Base-by-base conservation (phyloP, 2,797 vertebrate genomes). In the Sebastes matsubarae region DNA sequence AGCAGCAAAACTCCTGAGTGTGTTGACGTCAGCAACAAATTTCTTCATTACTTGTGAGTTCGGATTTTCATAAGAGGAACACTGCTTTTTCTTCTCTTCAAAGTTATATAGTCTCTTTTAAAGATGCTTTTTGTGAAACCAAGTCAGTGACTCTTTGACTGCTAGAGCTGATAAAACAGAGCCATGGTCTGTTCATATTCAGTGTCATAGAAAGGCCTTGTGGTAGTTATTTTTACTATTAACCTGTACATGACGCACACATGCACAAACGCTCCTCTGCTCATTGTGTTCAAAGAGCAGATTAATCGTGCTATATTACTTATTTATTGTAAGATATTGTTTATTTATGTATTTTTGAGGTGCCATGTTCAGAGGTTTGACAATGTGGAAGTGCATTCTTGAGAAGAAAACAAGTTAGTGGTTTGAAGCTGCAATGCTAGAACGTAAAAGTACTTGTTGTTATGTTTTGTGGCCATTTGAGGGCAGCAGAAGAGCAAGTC, bases 301-400 rank as follows among this genome's bases (percentile, higher is more conserved):
- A 52, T 24, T 42, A 52, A 22, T 52, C 77, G 78, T 89, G 79
- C 65, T 89, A 54, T 87, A 69, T 77, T 87, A 68, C 84, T 89
- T 92, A 94, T 93, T 93, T 93, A 93, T 93, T 90, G 84, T 92
- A 79, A 88, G 75, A 87, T 84, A 72, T 79, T 65, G 79, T 85
- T 93, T 92, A 90, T 93, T 91, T 93, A 87, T 88, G 80, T 83
- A 64, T 87, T 84, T 83, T 78, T 66, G 70, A 61, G 76, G 61
- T 93, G 85, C 85, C 91, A 89, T 75, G 63, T 82, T 80, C 50
- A 60, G 83, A 86, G 74, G 32, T 85, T 85, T 32, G 80, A 59
- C 50, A 64, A 46, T 77, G 75, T 79, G 25, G n/a, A 91, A 29
- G 71, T 73, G 50, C 75, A 61, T 72, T 78, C 14, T 29, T 46